Evolutionary conservation across 1,140 invertebrate species (phyloP).

Genomic region (Cydia splendana): DNA sequence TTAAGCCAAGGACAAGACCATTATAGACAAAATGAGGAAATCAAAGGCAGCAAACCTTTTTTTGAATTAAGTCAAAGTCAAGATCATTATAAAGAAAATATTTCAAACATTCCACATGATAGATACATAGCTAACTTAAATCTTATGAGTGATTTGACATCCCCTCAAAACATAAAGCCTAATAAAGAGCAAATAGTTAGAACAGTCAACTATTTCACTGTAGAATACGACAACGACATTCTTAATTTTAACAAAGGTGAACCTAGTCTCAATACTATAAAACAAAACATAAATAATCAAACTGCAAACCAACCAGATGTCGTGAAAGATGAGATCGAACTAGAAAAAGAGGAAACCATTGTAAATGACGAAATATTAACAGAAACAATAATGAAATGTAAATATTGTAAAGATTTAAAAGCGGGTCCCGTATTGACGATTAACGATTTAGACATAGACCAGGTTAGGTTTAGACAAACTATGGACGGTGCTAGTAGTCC

Average conservation of each 20-base stretch:
- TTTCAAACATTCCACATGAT: conserved; percentile 44
- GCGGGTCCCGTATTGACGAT: conserved; percentile 32
- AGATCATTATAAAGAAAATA: conserved; percentile 18
- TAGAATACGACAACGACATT: conserved; percentile 52
- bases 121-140: conserved; percentile 46
- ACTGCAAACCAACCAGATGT: not conserved
- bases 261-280: conserved; percentile 35
- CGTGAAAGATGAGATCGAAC: not conserved
- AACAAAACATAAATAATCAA: conserved; percentile 33
- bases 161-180: conserved; percentile 46
- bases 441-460: conserved; percentile 34
- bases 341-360: conserved; percentile 32
- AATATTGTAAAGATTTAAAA: conserved; percentile 53
- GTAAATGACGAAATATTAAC: conserved; percentile 36
- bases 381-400: conserved; percentile 49
- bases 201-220: conserved; percentile 66
- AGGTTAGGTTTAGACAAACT: conserved; percentile 51
- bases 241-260: conserved; percentile 45
- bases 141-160: conserved; percentile 63
- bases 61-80: conserved; percentile 34
- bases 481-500: conserved; percentile 48
- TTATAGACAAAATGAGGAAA: conserved; percentile 54
- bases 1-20: conserved; percentile 74
- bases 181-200: conserved; percentile 53
- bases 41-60: conserved; percentile 34